Base-by-base conservation (phyloP, 1,140 invertebrate species). In the Manduca sexta region DNA sequence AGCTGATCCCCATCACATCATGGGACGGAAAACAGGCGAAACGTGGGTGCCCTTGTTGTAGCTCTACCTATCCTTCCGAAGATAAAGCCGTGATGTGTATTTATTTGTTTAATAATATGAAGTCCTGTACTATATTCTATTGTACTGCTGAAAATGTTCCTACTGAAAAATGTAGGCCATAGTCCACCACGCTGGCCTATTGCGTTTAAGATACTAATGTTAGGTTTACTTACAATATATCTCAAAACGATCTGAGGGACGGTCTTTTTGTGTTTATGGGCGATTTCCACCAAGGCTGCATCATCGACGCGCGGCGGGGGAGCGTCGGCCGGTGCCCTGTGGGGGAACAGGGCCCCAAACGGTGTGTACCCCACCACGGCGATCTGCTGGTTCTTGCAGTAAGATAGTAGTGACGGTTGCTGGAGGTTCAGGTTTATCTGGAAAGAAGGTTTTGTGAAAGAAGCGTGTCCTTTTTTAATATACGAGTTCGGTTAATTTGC, bases 351-450 rank as follows among this genome's bases (percentile, higher is more conserved):
- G 2, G 74, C 71, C 0, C 93, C 94, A 37, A 97, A 88, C 0
- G 95, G 94, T 56, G 91, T 91, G 82, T 96, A 97, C 1, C 91
- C 94, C 21, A 91, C 93, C 2, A 97, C 77, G 3, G 79, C 64
- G 44, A 97, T 93, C 21, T 88, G 86, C 15, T 91, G 83, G n/a
- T 86, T 56, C 42, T 90, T 87, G 78, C 93, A 95, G 66, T 91
- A 92, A 7, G 89, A 81, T 18, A 90, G 85, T 13, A 97, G 78
- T 45, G 90, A 88, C 10, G 88, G 88, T 69, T 96, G 94, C 51
- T 91, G 91, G 6, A 95, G 80, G 73, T 93, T 94, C 0, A 90
- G 88, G 77, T 94, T 81, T 0, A 78, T 51, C 78, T 84, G 64
- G 1, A 49, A 31, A 18, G 12, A 31, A 16, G 29, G 11, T 2